Evolutionary conservation across 2,797 vertebrate species (phyloP).

Genomic region (Molossus molossus): DNA sequence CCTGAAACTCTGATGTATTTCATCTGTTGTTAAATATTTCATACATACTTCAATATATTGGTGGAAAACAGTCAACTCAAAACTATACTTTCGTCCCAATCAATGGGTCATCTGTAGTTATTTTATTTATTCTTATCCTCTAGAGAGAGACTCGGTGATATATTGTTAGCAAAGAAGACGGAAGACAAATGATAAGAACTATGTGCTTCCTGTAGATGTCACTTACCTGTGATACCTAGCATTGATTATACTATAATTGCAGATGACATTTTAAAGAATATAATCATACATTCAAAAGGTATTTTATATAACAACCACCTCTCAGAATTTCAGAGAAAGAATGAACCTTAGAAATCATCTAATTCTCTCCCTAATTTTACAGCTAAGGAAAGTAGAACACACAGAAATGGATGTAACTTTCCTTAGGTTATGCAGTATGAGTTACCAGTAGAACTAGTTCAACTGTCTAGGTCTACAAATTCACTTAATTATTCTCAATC

Average conservation of each 20-base stretch:
- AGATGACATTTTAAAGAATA: slow-evolving; percentile 62
- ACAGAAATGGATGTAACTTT: slow-evolving; percentile 27
- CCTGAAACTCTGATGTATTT: slow-evolving; percentile 11
- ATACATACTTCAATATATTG: background rate
- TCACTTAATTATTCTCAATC: background rate
- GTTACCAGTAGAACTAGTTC: background rate
- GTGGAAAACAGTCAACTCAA: background rate
- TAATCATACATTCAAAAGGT: slow-evolving; percentile 42
- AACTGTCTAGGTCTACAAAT: background rate
- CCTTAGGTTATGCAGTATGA: background rate
- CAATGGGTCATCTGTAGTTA: slow-evolving; percentile 21
- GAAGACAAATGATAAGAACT: background rate
- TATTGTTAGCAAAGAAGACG: slow-evolving; percentile 29
- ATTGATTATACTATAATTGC: slow-evolving; percentile 46
- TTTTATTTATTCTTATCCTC: slow-evolving; percentile 4
- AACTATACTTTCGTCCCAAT: background rate
- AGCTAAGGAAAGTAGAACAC: background rate
- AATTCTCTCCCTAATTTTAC: background rate
- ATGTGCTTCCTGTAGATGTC: background rate
- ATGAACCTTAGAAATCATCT: background rate
- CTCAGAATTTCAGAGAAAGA: slow-evolving; percentile 62
- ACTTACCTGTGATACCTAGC: slow-evolving; percentile 7
- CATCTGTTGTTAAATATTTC: background rate
- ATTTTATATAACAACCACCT: background rate
- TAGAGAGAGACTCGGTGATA: background rate